Conservation (phyloP, 1,140 invertebrate genomes). For the Odontomachus brunneus region DNA sequence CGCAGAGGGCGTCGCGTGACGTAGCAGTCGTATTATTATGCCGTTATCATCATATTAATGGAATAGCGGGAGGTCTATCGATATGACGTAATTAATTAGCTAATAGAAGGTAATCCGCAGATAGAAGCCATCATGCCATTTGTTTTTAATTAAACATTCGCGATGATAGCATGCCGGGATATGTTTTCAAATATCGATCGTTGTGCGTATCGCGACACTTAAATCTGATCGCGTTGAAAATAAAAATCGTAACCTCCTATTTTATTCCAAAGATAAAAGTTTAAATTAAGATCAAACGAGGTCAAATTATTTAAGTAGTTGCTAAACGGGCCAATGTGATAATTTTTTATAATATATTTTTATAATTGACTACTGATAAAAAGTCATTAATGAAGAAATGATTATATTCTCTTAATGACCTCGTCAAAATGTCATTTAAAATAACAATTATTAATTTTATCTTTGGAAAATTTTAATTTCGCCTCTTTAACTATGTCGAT, state of each 20-base stretch:
- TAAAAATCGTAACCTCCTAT: background rate
- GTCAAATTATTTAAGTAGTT: too few relatives aligned
- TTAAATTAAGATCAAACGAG: too few relatives aligned
- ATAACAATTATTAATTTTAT: too few relatives aligned
- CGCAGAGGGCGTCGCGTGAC: slow-evolving; percentile 19
- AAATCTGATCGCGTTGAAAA: slow-evolving; percentile 27
- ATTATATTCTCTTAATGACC: too few relatives aligned
- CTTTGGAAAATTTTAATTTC: too few relatives aligned
- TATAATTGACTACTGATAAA: too few relatives aligned
- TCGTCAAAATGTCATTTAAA: too few relatives aligned
- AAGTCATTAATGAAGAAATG: too few relatives aligned
- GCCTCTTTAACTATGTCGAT: too few relatives aligned
- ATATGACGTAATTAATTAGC: slow-evolving; percentile 58
- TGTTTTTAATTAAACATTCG: slow-evolving; percentile 55
- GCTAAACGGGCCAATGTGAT: too few relatives aligned
- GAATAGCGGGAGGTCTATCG: slow-evolving; percentile 49
- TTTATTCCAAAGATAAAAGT: background rate
- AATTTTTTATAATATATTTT: too few relatives aligned
- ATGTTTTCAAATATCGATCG: slow-evolving; percentile 33
- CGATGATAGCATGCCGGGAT: background rate
- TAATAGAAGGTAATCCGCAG: slow-evolving; percentile 57
- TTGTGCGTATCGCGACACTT: slow-evolving; percentile 6
- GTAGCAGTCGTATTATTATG: slow-evolving; percentile 53
- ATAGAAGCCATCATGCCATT: slow-evolving; percentile 47
- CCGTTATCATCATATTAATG: slow-evolving; percentile 59